Percentiles rank a stretch among this genome's conserved stretches.
These are phyloP conservation scores for Bombus vancouverensis DNA, from an alignment of 1,140 invertebrate species.

Conservation along the genomic window DNA sequence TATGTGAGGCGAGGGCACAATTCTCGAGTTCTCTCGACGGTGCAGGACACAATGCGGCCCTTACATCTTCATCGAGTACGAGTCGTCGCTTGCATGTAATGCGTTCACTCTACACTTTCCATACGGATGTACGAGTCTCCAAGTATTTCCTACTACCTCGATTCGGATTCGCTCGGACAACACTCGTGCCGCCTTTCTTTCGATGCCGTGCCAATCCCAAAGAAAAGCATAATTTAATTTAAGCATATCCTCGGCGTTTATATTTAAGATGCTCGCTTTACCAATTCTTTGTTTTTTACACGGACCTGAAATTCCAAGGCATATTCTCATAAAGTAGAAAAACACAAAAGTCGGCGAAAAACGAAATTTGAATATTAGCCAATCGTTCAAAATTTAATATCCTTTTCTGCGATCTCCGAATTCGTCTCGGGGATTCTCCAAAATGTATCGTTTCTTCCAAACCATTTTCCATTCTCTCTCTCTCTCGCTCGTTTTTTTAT, in stretches of 20 bases:
- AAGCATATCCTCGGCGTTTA: too few species aligned
- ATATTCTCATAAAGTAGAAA: not conserved
- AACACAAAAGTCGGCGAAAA: not conserved
- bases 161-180: slow-evolving; percentile 1
- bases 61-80: slow-evolving; percentile 65
- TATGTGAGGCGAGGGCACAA: too few species aligned
- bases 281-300: too few species aligned
- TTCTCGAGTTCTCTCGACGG: slow-evolving; percentile 50
- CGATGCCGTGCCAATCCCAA: not conserved
- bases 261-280: too few species aligned
- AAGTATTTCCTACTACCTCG: slow-evolving; percentile 23
- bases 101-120: slow-evolving; percentile 54
- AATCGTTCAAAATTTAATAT: not conserved
- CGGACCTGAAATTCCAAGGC: not conserved
- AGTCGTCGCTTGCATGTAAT: slow-evolving; percentile 63
- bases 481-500: not conserved
- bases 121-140: slow-evolving; percentile 18
- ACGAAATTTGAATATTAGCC: not conserved
- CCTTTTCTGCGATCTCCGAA: not conserved
- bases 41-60: slow-evolving; percentile 62
- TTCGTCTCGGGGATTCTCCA: not conserved
- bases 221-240: not conserved
- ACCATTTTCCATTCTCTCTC: not conserved
- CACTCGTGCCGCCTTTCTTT: not conserved
- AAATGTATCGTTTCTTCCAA: not conserved